Evolutionary conservation across 2,797 vertebrate genomes (phyloP).

Genomic region (Amniataba percoides): DNA sequence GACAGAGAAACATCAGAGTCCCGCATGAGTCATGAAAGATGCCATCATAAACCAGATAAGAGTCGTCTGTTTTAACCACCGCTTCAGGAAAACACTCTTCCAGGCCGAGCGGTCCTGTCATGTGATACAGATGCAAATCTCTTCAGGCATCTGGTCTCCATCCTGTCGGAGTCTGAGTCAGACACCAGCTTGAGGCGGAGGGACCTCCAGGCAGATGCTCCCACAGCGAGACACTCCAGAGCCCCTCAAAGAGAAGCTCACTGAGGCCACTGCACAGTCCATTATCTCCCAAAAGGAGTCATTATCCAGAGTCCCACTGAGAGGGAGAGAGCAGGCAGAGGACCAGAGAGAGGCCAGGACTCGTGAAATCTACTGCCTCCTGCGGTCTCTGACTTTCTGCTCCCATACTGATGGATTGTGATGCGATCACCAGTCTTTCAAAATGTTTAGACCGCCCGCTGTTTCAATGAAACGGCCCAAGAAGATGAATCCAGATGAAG

Average conservation of each 20-base stretch:
- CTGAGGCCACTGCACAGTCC: slow-evolving; percentile 39
- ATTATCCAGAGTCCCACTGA: slow-evolving; percentile 63
- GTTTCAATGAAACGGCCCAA: background rate
- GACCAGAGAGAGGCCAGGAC: slow-evolving; percentile 26
- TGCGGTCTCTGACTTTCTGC: slow-evolving; percentile 2
- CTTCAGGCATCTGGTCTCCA: background rate
- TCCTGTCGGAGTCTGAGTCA: slow-evolving; percentile 18
- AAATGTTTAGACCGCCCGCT: slow-evolving; percentile 18
- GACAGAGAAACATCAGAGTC: background rate
- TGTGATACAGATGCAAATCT: slow-evolving; percentile 12
- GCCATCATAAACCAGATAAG: background rate
- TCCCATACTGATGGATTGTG: slow-evolving; percentile 22
- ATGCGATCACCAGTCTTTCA: slow-evolving; percentile 13
- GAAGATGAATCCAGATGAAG: background rate
- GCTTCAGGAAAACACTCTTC: background rate
- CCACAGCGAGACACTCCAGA: slow-evolving; percentile 34
- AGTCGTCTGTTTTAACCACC: background rate
- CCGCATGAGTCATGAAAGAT: background rate
- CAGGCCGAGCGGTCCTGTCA: background rate
- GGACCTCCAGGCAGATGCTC: slow-evolving; percentile 35
- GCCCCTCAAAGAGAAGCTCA: slow-evolving; percentile 27
- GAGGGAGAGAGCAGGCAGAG: slow-evolving; percentile 37
- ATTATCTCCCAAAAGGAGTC: slow-evolving; percentile 68
- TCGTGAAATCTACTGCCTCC: slow-evolving; percentile 13
- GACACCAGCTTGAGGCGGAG: slow-evolving; percentile 28